Evolutionary conservation across 2,797 vertebrate genomes (phyloP).

Genomic region (Parauchenoglanis ngamensis): DNA sequence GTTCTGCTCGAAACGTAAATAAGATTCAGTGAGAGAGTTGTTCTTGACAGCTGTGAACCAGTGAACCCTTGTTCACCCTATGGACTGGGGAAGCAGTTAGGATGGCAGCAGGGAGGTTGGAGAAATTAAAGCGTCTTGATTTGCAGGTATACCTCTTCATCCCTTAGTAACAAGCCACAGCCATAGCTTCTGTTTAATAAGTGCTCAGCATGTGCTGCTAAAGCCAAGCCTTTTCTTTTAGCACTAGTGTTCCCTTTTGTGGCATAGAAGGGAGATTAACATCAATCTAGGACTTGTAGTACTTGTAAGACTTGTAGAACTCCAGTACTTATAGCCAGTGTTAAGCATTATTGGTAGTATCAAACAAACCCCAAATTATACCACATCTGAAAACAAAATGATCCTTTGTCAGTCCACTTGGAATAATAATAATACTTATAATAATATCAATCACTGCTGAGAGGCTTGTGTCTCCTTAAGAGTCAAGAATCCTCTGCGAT

Average conservation of each 20-base stretch:
- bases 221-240: neutral
- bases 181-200: slow-evolving; percentile 13
- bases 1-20: slow-evolving; percentile 68
- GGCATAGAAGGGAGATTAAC: neutral
- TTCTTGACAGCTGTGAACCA: slow-evolving; percentile 75
- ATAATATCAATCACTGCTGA: slow-evolving; percentile 63
- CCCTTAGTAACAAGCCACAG: slow-evolving; percentile 17
- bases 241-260: neutral
- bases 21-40: slow-evolving; percentile 69
- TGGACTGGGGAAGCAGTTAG: slow-evolving; percentile 39
- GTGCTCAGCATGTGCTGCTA: neutral
- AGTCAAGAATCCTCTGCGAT: slow-evolving; percentile 64
- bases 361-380: slow-evolving; percentile 13
- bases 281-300: neutral
- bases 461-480: slow-evolving; percentile 48
- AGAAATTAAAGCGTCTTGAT: slow-evolving; percentile 2
- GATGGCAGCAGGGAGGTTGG: slow-evolving; percentile 35
- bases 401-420: slow-evolving; percentile 69
- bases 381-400: slow-evolving; percentile 64
- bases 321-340: neutral
- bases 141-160: neutral
- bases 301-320: neutral
- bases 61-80: slow-evolving; percentile 73
- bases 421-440: slow-evolving; percentile 68
- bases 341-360: neutral